Base-by-base conservation (phyloP, 2,888 invertebrate genomes). In the Charanyca ferruginea region DNA sequence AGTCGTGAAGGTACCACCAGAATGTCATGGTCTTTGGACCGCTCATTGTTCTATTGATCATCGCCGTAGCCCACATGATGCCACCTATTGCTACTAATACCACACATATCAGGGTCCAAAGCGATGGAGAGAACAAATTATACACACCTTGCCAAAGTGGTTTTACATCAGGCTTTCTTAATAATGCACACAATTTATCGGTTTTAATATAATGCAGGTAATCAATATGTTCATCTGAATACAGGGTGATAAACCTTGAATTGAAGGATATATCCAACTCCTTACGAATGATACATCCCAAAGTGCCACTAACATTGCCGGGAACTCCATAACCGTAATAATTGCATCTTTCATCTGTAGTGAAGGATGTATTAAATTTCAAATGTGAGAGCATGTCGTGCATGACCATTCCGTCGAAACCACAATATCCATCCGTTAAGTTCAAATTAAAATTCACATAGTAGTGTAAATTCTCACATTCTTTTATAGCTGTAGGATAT, bases 261-360 rank as follows among this genome's bases (percentile, higher is more conserved):
- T 91, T 91, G 35, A 92, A 92, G 0, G 92, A 91, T 52, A 92
- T 82, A 54, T 92, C 91, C 20, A 89, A 68, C 48, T 86, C 76
- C 11, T 82, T 66, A 1, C 79, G 70, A 25, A 86, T 45, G 3
- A 91, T 64, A 52, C 88, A 84, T 1, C 87, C 88, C 22, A 92
- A 83, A 44, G 87, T 88, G 0, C 91, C 91, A 2, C 84, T 84
- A 4, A 72, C 63, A 3, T 83, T 81, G 5, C 80, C 60, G 1
- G 49, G 35, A 0, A 60, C 59, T 8, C 71, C 73, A 49, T 83
- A 89, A 0, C 91, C 91, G 42, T 85, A 91, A 45, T 38, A 70
- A 25, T 77, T 51, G 55, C 81, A 84, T 8, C 61, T 57, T 0
- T 77, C 59, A 9, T 83, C 66, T 0, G 62, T 62, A 13, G 79